Evolutionary conservation across 2,797 vertebrate species (phyloP).

Genomic region (Hoplostethus atlanticus): DNA sequence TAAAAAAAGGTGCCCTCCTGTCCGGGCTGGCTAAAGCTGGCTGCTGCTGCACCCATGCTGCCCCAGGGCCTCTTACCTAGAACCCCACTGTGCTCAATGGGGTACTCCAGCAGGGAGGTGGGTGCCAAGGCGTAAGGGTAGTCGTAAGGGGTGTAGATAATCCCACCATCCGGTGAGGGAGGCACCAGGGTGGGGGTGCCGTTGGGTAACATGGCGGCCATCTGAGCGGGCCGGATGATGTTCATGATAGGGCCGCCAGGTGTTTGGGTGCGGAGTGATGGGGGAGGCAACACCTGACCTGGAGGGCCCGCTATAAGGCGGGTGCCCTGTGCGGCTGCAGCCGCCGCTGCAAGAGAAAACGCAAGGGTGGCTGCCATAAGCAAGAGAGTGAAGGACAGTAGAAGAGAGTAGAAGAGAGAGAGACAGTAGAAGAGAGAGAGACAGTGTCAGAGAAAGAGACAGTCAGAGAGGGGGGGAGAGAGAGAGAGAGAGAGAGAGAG

Average conservation of each 20-base stretch:
- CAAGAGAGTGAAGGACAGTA: conserved; percentile 73
- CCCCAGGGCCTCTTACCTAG: conserved; percentile 89
- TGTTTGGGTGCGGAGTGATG: conserved; percentile 81
- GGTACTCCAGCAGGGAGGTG: conserved; percentile 90
- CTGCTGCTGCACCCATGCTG: conserved; percentile 73
- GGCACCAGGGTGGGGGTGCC: conserved; percentile 88
- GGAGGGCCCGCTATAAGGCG: conserved; percentile 84
- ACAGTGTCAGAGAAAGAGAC: neutral
- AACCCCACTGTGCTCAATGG: conserved; percentile 89
- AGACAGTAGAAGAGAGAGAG: conserved; percentile 28
- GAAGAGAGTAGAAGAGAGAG: neutral
- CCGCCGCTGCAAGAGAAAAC: conserved; percentile 90
- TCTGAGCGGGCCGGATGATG: conserved; percentile 87
- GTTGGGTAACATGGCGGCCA: conserved; percentile 87
- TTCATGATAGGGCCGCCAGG: conserved; percentile 87
- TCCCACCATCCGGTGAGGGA: conserved; percentile 84
- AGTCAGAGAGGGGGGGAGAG: conserved; percentile 41
- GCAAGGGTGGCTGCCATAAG: conserved; percentile 89
- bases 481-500: neutral
- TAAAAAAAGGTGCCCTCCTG: conserved; percentile 86
- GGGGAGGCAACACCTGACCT: conserved; percentile 84
- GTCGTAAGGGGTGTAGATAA: conserved; percentile 89
- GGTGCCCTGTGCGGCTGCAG: conserved; percentile 86
- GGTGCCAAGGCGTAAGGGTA: conserved; percentile 89
- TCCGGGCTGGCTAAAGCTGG: conserved; percentile 80